Evolutionary conservation across 2,888 invertebrate genomes (phyloP).

Genomic region (Drosophila kuntzei): DNA sequence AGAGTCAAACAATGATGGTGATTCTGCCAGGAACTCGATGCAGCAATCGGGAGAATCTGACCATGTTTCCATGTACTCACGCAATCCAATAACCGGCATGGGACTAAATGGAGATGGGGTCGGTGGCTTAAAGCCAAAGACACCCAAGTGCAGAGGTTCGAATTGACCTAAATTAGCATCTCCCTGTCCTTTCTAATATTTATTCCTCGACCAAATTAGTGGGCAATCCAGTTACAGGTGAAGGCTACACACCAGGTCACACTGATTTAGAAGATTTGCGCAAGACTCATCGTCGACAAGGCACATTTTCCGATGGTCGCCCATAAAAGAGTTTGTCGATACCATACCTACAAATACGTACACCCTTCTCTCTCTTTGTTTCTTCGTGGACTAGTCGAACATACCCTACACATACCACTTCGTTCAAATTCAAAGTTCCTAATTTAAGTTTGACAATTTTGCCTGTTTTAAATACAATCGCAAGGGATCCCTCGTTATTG

Average conservation of each 20-base stretch:
- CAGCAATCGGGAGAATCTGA: neutral
- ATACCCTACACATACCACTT: neutral
- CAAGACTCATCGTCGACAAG: constrained; percentile 12
- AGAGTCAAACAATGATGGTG: neutral
- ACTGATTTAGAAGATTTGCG: constrained; percentile 27
- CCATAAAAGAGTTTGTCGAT: neutral
- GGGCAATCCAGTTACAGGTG: constrained; percentile 50
- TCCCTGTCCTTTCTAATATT: neutral
- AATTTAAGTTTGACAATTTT: neutral
- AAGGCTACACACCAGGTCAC: constrained; percentile 34
- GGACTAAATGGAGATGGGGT: constrained; percentile 52
- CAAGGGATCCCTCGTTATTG: neutral
- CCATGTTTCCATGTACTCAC: constrained; percentile 3
- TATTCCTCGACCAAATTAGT: constrained; percentile 8
- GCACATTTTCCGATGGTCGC: neutral
- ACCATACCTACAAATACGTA: neutral
- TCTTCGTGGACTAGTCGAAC: neutral
- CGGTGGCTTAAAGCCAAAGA: constrained; percentile 47
- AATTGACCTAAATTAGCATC: neutral
- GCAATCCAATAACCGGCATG: constrained; percentile 50
- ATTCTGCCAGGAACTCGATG: neutral
- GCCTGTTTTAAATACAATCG: neutral
- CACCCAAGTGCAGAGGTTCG: constrained; percentile 38
- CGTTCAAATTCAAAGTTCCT: constrained; percentile 10
- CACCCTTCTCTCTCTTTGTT: neutral